Base-by-base conservation (phyloP, 2,113 vertebrate species). In the Odobenus rosmarus region DNA sequence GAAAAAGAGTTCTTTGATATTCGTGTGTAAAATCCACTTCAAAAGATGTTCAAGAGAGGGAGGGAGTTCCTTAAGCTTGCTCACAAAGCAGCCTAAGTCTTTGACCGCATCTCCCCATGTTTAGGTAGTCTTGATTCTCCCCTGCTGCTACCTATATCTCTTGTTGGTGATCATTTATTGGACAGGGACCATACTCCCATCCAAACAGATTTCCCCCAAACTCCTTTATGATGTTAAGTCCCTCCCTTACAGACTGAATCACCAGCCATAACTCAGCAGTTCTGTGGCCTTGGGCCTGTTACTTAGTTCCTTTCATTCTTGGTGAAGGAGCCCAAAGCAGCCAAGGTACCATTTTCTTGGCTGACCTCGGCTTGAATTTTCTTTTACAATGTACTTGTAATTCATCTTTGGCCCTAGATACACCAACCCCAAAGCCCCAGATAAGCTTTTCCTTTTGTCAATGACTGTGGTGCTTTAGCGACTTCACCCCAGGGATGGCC, bases 381-480 rank as follows among this genome's bases (percentile, higher is more conserved):
- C 49, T 80, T 55, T 55, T 13, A 23, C 33, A 80, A 55, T 14
- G 11, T 55, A 7, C 51, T 23, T 80, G 51, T 55, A n/a, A n/a
- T 23, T 55, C 49, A 55, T 55, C 10, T 26, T 21, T 33, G 46
- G 31, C 49, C 18, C 4, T 19, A 39, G n/a, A 59, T 59, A 26
- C 59, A 39, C 80, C 55, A 57, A 59, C 23, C 23, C 33, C n/a
- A 59, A 39, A 26, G 8, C 80, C n/a, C 55, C 21, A 10, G n/a
- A 39, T 59, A 59, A 26, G 13, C 3, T 57, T 77, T 82, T 59
- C 80, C 21, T 59, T 15, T 36, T 39, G 13, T 59, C 23, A 24
- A 24, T 2, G 18, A 14, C 33, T 23, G 10, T 0, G 3, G 33
- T 31, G 5, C 33, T 21, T n/a, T 21, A 33, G 18, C 4, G 3